Conservation (phyloP, 30 jellyfish, hydroid and myxozoan genomes). For the Aurelia coerulea region DNA sequence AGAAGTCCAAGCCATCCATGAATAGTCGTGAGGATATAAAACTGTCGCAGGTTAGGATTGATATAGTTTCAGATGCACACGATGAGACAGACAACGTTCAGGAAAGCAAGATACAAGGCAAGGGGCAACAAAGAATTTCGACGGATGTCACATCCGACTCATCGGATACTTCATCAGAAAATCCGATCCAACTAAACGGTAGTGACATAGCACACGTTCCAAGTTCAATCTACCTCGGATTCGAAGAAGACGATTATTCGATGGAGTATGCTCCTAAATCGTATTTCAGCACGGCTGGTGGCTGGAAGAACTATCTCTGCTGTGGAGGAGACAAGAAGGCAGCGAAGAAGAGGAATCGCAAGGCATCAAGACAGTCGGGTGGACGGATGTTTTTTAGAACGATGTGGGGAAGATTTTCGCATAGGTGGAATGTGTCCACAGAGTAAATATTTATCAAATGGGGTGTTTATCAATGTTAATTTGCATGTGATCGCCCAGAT, state of each 20-base stretch:
- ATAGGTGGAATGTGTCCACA: background rate
- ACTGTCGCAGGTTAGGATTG: no score
- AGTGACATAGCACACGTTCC: no score
- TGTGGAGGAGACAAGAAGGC: background rate
- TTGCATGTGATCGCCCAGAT: no score
- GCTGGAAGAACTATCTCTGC: background rate
- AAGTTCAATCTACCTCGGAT: no score
- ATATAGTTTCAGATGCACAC: background rate
- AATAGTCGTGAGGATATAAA: no score
- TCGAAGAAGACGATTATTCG: background rate
- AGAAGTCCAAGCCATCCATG: background rate
- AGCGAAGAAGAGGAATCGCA: background rate
- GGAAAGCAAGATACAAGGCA: background rate
- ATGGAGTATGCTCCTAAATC: background rate
- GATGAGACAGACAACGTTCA: conserved; percentile 18
- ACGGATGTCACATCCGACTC: background rate
- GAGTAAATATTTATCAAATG: no score
- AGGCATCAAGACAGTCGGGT: background rate
- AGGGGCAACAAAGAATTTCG: no score
- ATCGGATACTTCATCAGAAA: background rate
- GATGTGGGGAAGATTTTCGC: background rate
- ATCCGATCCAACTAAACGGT: no score
- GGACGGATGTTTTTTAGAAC: background rate
- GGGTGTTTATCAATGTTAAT: no score
- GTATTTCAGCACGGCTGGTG: background rate